A percentile compares a stretch with the other conserved stretches of the same genome.
Evolutionary conservation across 2,113 vertebrate species (phyloP).

Genomic region (Neolamprologus ventralis): DNA sequence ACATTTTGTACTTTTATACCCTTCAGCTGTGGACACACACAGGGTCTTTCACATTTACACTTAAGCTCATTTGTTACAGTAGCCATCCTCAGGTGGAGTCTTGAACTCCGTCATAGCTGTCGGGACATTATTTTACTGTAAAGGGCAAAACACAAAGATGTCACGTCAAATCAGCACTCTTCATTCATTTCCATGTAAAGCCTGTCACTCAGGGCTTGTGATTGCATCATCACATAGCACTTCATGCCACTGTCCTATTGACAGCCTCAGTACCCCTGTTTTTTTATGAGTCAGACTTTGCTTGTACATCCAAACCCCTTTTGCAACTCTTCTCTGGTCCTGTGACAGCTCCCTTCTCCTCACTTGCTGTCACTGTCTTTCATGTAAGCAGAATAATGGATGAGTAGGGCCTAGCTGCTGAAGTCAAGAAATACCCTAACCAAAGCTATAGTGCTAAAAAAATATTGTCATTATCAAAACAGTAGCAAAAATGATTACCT

Average conservation of each 20-base stretch:
- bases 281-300: not conserved
- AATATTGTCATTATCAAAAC: not conserved
- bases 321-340: not conserved
- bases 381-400: not conserved
- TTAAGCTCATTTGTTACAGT: not conserved
- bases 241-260: not conserved
- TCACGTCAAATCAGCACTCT: not conserved
- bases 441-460: not conserved
- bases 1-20: not conserved
- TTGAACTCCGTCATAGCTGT: not conserved
- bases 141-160: not conserved
- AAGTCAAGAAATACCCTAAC: not conserved
- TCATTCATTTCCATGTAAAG: not conserved
- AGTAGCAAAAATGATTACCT: not conserved
- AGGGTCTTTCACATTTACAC: not conserved
- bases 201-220: not conserved
- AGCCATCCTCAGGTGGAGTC: not conserved
- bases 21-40: not conserved
- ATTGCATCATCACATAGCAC: not conserved
- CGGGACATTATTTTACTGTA: not conserved
- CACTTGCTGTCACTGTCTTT: not conserved
- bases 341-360: not conserved
- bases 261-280: not conserved
- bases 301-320: not conserved
- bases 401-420: not conserved